A percentile compares a stretch with the other conserved stretches of the same genome.
Evolutionary conservation across 2,113 vertebrate species (phyloP).

Genomic region (Cynoglossus semilaevis): DNA sequence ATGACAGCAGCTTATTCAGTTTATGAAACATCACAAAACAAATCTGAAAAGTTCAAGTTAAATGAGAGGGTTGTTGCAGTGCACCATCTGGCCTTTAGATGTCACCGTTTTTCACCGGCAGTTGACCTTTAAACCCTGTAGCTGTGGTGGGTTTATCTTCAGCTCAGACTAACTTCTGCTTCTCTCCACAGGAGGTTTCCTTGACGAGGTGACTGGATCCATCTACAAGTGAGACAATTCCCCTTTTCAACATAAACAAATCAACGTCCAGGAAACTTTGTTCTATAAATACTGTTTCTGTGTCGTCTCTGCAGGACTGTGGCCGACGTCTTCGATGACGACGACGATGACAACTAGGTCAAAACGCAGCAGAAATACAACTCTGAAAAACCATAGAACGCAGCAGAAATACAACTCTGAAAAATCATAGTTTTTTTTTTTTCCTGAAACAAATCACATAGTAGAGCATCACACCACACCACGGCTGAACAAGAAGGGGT

Average conservation of each 20-base stretch:
- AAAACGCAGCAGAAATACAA: conserved; percentile 12
- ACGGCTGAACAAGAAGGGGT: conserved; percentile 38
- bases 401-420: too few relatives aligned
- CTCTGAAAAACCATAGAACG: conserved; percentile 46
- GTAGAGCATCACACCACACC: conserved; percentile 11
- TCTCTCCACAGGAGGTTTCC: conserved; percentile 73
- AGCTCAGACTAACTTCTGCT: background rate
- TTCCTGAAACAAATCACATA: conserved; percentile 44
- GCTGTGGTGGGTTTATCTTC: background rate
- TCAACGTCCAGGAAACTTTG: background rate
- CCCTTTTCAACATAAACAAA: background rate
- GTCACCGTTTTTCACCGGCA: background rate
- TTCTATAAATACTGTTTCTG: conserved; percentile 6
- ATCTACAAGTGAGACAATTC: conserved; percentile 78
- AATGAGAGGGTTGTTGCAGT: too few relatives aligned
- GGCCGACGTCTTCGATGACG: conserved; percentile 77
- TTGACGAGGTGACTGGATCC: conserved; percentile 81
- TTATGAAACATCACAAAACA: too few relatives aligned
- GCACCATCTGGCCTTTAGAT: too few relatives aligned
- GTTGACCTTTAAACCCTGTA: background rate
- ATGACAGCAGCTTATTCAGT: background rate
- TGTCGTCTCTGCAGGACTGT: conserved; percentile 70
- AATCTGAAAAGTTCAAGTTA: too few relatives aligned
- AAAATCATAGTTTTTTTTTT: conserved; percentile 51
- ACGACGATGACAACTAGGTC: conserved; percentile 71